These are phyloP conservation scores for Chalcosyrphus nemorum DNA, from an alignment of 2,888 invertebrate genomes.

Conservation along the genomic window DNA sequence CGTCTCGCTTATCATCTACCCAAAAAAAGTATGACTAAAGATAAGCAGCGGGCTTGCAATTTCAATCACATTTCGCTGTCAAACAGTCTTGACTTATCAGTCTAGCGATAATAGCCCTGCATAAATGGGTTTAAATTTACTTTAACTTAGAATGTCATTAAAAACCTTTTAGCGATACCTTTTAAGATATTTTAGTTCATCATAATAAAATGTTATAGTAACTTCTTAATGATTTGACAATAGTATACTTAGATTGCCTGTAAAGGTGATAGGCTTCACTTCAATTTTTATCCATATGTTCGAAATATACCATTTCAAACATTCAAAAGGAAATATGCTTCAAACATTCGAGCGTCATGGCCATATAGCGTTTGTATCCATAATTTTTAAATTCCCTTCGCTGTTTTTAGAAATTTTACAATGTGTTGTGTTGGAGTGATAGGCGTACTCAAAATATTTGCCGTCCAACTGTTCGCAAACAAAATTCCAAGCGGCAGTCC, in stretches of 20 bases:
- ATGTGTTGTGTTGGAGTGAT: too few species aligned
- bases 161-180: not conserved
- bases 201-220: too few species aligned
- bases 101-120: not conserved
- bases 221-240: too few species aligned
- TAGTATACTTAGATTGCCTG: too few species aligned
- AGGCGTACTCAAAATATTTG: not conserved
- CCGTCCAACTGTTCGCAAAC: not conserved
- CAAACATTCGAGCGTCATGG: too few species aligned
- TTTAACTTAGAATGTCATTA: too few species aligned
- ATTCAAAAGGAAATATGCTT: too few species aligned
- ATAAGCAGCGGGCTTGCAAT: not conserved
- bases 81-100: not conserved
- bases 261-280: too few species aligned
- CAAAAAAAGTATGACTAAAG: not conserved
- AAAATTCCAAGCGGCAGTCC: not conserved
- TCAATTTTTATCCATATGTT: too few species aligned
- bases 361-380: too few species aligned
- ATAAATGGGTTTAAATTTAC: not conserved
- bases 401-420: too few species aligned
- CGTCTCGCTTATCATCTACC: not conserved
- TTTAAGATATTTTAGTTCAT: not conserved
- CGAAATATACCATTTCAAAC: not conserved
- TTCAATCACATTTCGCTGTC: not conserved
- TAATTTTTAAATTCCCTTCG: too few species aligned